These are phyloP conservation scores for Protosalanx chinensis DNA, from an alignment of 2,797 vertebrate genomes.

Conservation along the genomic window DNA sequence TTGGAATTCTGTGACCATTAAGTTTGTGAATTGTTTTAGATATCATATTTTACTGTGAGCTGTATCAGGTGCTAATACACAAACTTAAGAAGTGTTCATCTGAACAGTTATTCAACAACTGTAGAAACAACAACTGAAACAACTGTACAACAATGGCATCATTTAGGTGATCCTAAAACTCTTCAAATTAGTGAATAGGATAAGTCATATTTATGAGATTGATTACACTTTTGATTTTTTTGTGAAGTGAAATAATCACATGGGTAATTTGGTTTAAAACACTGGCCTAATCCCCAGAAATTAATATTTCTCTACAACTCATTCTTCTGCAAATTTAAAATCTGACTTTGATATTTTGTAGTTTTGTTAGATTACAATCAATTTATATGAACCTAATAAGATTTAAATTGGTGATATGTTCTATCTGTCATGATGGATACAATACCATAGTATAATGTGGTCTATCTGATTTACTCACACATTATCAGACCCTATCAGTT, in stretches of 20 bases:
- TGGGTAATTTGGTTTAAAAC: too few species aligned
- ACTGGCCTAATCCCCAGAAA: background rate
- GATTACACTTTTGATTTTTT: background rate
- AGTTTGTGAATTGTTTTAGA: constrained; percentile 2
- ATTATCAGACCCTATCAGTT: constrained; percentile 38
- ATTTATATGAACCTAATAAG: constrained; percentile 66
- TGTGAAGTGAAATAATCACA: too few species aligned
- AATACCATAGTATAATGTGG: constrained; percentile 28
- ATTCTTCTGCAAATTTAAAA: background rate
- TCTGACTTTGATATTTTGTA: background rate
- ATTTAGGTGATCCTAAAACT: background rate
- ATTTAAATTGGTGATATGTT: constrained; percentile 15
- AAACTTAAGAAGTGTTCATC: background rate
- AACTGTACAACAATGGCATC: too few species aligned
- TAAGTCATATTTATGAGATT: background rate
- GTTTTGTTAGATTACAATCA: constrained; percentile 23
- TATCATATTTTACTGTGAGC: constrained; percentile 7
- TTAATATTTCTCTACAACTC: background rate
- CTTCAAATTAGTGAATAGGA: background rate
- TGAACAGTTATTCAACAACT: background rate
- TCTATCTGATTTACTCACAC: constrained; percentile 63
- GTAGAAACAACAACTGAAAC: too few species aligned
- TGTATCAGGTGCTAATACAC: background rate
- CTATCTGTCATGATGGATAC: constrained; percentile 40
- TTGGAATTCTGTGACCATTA: background rate